Evolutionary conservation across 2,113 vertebrate genomes (phyloP).

Genomic region (Engraulis encrasicolus): DNA sequence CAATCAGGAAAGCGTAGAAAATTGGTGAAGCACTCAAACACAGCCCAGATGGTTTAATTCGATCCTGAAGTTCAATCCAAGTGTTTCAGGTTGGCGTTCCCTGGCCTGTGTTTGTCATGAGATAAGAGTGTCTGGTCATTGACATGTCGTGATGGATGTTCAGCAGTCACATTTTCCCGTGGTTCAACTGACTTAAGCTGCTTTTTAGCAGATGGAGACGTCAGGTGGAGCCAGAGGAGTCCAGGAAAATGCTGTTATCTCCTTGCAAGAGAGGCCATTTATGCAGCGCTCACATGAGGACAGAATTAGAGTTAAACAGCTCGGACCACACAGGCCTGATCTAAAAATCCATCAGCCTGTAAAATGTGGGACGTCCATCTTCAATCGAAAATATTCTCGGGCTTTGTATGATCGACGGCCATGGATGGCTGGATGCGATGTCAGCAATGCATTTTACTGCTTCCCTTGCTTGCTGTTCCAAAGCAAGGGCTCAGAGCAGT

Average conservation of each 20-base stretch:
- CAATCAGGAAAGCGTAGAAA: too few species aligned
- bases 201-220: too few species aligned
- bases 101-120: too few species aligned
- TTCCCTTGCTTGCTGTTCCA: conserved; percentile 39
- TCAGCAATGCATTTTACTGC: conserved; percentile 24
- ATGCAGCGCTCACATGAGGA: neutral
- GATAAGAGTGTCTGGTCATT: too few species aligned
- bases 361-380: neutral
- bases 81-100: too few species aligned
- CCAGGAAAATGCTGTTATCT: conserved; percentile 27
- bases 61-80: too few species aligned
- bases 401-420: conserved; percentile 5
- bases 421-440: conserved; percentile 32
- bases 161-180: too few species aligned
- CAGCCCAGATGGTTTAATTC: too few species aligned
- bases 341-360: conserved; percentile 13
- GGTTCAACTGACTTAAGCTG: neutral
- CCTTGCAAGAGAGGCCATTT: conserved; percentile 10
- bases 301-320: conserved; percentile 14
- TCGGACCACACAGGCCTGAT: neutral
- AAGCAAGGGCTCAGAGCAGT: neutral
- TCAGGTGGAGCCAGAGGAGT: neutral
- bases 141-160: too few species aligned
- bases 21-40: too few species aligned
- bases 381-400: neutral